Evolutionary conservation across 2,797 vertebrate genomes (phyloP), one percentile per base, ranked within the genome.

Genomic region (Channa striata): DNA sequence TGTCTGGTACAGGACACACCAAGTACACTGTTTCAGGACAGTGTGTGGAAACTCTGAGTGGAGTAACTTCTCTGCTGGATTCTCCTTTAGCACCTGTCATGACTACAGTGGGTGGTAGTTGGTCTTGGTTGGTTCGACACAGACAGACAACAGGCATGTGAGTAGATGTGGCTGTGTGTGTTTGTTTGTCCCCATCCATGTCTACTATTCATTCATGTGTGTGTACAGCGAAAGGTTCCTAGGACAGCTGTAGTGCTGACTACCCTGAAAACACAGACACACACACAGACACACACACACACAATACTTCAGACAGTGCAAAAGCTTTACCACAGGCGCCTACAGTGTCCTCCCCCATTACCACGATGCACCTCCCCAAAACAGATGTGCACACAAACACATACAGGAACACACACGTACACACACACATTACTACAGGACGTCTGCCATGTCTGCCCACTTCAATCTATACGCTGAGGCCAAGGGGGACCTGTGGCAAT

Each of bases 71-170:
- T 82, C 71, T 62, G 71, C 77, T 76, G 59, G 67, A 37, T 60
- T 87, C 63, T 74, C 70, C 86, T 82, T 87, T 72, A 87, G 77
- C 89, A 85, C 81, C 86, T 91, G 90, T 88, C 88, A 82, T 74
- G 80, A 72, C 71, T 81, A 43, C 74, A 80, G 80, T 77, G 76
- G 85, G 80, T 68, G 74, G 75, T 54, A 65, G 79, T 75, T 69
- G 78, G 67, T 81, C 72, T 79, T 75, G 85, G 79, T 82, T 81
- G 68, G 63, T 79, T 72, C 44, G 69, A 72, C 21, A 67, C 30
- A 70, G 39, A 67, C 59, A 69, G 42, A 76, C 40, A 36, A 37
- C 36, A 37, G 43, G 50, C 3, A 30, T 21, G 25, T 60, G 59
- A 57, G 46, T 56, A 30, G 58, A 43, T 71, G 49, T 53, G 34